phyloP scores from a whole-genome alignment of 2,113 vertebrate species.

The Thinocorus orbignyianus region DNA sequence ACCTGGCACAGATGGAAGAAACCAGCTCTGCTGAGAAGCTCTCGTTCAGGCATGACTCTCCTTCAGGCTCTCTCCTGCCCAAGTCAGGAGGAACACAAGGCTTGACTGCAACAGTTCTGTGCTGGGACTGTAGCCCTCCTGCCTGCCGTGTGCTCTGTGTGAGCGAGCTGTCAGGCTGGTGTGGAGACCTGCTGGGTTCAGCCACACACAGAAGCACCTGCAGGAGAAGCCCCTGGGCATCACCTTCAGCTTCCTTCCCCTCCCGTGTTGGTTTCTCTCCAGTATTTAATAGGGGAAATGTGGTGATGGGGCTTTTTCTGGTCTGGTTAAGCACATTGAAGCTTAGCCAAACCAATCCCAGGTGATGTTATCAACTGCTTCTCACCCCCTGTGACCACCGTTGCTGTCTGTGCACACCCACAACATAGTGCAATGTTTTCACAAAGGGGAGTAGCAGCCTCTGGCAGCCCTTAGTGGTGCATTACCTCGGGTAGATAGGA shows the following conservation, averaged over 20 bases:
- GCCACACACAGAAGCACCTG: not conserved
- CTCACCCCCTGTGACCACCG: not conserved
- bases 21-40: not conserved
- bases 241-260: not conserved
- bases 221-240: not conserved
- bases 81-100: not conserved
- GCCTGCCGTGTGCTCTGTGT: not conserved
- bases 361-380: not conserved
- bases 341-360: not conserved
- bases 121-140: too few species aligned
- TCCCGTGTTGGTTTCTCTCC: not conserved
- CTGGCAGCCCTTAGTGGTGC: not conserved
- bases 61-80: not conserved
- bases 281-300: too few species aligned
- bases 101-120: too few species aligned
- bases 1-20: not conserved
- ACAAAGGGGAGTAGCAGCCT: not conserved
- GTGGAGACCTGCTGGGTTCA: not conserved
- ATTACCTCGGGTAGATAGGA: accelerated
- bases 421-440: not conserved
- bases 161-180: accelerated
- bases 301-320: not conserved
- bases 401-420: not conserved
- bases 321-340: not conserved
- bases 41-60: not conserved